Conservation (phyloP, 2,888 invertebrate species). For the Patella depressa region DNA sequence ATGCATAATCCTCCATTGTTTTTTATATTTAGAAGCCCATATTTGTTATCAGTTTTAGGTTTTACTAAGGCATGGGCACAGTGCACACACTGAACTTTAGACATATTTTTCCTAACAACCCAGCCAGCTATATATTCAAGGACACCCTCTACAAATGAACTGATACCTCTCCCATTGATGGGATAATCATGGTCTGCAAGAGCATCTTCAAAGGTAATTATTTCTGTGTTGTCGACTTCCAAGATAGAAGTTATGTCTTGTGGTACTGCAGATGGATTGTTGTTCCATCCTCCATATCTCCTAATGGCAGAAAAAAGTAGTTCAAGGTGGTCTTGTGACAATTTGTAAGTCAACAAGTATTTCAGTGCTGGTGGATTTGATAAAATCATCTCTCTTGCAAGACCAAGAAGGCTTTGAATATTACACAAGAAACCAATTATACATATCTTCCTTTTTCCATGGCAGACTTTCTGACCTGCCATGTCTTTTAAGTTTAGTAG, state of each 20-base stretch:
- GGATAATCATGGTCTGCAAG: not conserved
- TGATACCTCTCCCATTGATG: not conserved
- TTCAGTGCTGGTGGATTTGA: not conserved
- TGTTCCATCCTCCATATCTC: constrained; percentile 14
- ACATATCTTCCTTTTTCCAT: constrained; percentile 11
- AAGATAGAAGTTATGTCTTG: not conserved
- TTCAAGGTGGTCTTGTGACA: constrained; percentile 21
- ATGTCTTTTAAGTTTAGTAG: not conserved
- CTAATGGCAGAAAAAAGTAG: constrained; percentile 14
- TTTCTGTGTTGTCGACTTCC: constrained; percentile 4
- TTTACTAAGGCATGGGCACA: not conserved
- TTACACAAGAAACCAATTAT: constrained; percentile 16
- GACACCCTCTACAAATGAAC: not conserved
- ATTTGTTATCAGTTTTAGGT: not conserved
- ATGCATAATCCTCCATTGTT: not conserved
- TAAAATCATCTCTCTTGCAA: not conserved
- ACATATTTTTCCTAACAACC: not conserved
- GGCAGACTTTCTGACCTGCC: constrained; percentile 1
- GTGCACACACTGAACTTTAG: not conserved
- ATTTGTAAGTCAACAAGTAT: constrained; percentile 16
- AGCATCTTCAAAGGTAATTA: not conserved
- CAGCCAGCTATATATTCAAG: not conserved
- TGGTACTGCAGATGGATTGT: constrained; percentile 11
- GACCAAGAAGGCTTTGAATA: not conserved
- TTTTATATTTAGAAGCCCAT: not conserved